Evolutionary conservation across 2,113 vertebrate genomes (phyloP).

Genomic region (Oryzias curvinotus): DNA sequence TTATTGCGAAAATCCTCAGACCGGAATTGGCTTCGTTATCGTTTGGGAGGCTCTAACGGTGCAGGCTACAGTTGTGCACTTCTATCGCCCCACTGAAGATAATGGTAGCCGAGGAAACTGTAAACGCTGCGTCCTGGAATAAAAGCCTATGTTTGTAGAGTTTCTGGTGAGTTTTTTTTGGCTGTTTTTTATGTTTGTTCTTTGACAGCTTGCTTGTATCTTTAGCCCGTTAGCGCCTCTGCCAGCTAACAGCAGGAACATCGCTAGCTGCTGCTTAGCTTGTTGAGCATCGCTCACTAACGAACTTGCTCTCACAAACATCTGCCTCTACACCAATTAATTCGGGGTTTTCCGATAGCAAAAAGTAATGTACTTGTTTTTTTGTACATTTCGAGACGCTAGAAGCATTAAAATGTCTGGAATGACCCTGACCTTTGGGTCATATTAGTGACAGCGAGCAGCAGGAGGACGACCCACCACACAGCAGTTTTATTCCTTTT

Average conservation of each 20-base stretch:
- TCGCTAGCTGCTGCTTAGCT: conserved; percentile 16
- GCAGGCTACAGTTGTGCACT: not conserved
- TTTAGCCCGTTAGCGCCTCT: conserved; percentile 49
- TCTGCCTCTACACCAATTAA: no score
- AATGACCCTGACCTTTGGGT: not conserved
- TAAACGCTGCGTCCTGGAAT: not conserved
- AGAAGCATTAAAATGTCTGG: not conserved
- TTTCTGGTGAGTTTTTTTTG: conserved; percentile 47
- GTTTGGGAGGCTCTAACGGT: not conserved
- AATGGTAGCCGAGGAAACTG: conserved; percentile 18
- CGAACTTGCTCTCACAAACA: not conserved
- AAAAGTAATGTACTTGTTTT: not conserved
- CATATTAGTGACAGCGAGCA: conserved; percentile 6
- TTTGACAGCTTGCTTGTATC: not conserved
- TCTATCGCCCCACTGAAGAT: not conserved
- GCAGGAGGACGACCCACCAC: not conserved
- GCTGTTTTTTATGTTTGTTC: not conserved
- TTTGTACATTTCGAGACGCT: not conserved
- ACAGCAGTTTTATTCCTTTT: no score
- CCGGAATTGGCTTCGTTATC: conserved; percentile 45
- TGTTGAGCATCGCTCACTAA: not conserved
- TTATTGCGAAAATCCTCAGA: conserved; percentile 42
- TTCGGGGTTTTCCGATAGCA: no score
- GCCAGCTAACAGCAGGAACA: conserved; percentile 15
- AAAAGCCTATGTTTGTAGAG: conserved; percentile 19